A percentile compares a stretch with the other conserved stretches of the same genome.
phyloP scores from a whole-genome alignment of 2,113 vertebrate genomes.

The Tympanuchus pallidicinctus region DNA sequence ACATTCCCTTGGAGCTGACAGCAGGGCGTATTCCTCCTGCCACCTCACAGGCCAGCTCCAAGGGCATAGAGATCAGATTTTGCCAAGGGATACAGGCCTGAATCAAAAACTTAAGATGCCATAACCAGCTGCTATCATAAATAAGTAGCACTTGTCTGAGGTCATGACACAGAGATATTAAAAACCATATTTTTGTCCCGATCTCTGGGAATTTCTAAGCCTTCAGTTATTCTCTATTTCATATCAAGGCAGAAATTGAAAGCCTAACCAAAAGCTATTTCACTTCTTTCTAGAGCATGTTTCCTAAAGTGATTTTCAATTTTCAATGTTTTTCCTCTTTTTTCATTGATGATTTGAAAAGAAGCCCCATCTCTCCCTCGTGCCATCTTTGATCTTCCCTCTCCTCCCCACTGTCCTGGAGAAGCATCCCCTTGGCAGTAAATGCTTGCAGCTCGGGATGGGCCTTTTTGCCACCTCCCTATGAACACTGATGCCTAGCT shows the following conservation, averaged over 20 bases:
- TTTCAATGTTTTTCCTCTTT: neutral
- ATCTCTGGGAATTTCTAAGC: neutral
- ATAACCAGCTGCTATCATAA: neutral
- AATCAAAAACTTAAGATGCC: neutral
- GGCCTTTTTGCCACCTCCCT: neutral
- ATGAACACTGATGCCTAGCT: neutral
- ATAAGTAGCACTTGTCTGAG: neutral
- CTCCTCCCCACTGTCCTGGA: neutral
- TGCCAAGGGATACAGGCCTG: neutral
- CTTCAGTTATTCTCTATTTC: neutral
- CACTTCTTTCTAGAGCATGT: neutral
- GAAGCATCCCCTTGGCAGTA: neutral
- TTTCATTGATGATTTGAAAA: neutral
- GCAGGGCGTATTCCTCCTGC: accelerated
- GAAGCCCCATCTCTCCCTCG: neutral
- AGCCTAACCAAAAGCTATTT: neutral
- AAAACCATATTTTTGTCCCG: neutral
- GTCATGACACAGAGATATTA: neutral
- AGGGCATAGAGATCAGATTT: neutral
- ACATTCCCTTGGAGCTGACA: neutral
- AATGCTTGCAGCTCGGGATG: neutral
- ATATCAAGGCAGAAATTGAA: neutral
- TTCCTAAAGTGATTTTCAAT: neutral
- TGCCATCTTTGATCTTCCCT: neutral
- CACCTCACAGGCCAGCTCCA: accelerated